phyloP scores from a whole-genome alignment of 2,888 invertebrate genomes.

The Autographa pulchrina region DNA sequence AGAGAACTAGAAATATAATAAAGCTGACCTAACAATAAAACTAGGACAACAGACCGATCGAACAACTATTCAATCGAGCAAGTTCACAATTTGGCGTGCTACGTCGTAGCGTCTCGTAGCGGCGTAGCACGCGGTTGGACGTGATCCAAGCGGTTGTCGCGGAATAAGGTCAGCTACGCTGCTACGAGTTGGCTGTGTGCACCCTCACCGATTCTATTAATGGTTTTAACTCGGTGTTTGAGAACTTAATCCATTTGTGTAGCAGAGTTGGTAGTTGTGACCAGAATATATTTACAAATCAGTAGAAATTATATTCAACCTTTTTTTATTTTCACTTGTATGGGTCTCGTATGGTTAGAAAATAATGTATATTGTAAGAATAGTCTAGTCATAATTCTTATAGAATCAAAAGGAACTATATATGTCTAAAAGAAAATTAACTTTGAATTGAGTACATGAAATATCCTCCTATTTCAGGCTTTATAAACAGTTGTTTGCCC shows the following conservation, averaged over 20 bases:
- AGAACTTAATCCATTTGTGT: not conserved
- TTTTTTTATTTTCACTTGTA: too few species aligned
- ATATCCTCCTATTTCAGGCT: not conserved
- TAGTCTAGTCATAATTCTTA: not conserved
- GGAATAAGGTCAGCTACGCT: conserved; percentile 48
- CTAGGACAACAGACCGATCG: not conserved
- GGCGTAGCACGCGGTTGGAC: conserved; percentile 39
- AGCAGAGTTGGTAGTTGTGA: not conserved
- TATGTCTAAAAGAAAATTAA: not conserved
- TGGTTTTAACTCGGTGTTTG: conserved; percentile 10
- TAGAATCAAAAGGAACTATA: not conserved
- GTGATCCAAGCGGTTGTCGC: conserved; percentile 30
- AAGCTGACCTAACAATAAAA: not conserved
- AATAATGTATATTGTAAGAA: too few species aligned
- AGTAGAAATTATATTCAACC: not conserved
- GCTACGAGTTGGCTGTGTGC: conserved; percentile 21
- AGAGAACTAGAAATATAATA: not conserved
- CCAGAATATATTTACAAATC: not conserved
- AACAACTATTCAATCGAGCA: conserved; percentile 15
- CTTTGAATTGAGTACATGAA: not conserved
- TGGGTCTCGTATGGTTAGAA: too few species aligned
- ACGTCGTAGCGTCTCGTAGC: conserved; percentile 33
- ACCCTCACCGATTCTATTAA: not conserved
- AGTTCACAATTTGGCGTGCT: conserved; percentile 27
- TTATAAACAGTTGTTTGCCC: not conserved